Percentiles rank a stretch among this genome's conserved stretches.
Conservation (phyloP, 2,888 invertebrate species). For the Celastrina argiolus region DNA sequence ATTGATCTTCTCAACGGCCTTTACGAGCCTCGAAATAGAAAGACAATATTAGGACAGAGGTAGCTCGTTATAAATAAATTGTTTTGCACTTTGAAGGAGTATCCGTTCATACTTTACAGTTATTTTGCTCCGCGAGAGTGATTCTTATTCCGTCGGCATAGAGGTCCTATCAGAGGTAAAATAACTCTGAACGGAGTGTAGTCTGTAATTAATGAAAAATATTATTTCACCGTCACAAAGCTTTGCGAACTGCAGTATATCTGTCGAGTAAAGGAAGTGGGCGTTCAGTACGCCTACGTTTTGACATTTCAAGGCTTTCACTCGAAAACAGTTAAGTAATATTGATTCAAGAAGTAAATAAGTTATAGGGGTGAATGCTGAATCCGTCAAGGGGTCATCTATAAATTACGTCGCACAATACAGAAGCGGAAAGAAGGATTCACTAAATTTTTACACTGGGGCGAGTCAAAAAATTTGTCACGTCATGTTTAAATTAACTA, state of each 20-base stretch:
- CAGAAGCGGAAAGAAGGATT: too few species aligned
- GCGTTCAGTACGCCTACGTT: not conserved
- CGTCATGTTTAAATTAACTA: too few species aligned
- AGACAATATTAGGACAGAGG: not conserved
- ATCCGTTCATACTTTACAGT: not conserved
- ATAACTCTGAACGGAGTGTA: not conserved
- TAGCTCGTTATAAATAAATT: not conserved
- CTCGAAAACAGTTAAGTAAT: not conserved
- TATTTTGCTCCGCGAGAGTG: not conserved
- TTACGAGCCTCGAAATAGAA: constrained; percentile 1
- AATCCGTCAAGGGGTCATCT: too few species aligned
- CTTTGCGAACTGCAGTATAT: not conserved
- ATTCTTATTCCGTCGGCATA: not conserved
- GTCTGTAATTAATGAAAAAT: not conserved
- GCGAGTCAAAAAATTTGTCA: too few species aligned
- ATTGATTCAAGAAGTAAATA: not conserved
- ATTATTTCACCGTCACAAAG: too few species aligned
- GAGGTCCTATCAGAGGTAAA: not conserved
- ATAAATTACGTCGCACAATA: too few species aligned
- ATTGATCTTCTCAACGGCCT: not conserved
- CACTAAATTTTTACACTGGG: too few species aligned
- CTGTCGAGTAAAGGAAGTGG: too few species aligned
- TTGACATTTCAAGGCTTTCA: not conserved
- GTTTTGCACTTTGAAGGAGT: not conserved
- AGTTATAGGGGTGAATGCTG: not conserved